Base-by-base conservation (phyloP, 2,888 invertebrate species). In the Brassicogethes aeneus region DNA sequence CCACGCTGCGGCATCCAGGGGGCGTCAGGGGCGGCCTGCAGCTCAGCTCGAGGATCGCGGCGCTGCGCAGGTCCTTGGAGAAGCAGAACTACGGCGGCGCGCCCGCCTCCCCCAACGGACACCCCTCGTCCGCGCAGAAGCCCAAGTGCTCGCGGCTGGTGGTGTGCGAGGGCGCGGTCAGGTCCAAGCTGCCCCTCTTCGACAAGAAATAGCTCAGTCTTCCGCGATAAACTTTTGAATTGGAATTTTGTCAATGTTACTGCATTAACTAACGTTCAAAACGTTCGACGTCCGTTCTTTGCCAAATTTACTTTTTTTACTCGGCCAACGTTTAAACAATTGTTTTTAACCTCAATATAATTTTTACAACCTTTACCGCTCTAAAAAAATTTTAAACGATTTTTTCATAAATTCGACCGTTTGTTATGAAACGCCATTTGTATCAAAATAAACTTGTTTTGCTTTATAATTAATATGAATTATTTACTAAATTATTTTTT, bases 121-220 rank as follows among this genome's bases (percentile, higher is more conserved):
- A 49, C 42, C 45, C 8, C 39, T 15, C 40, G 43, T 55, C 63
- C 40, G 53, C 62, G 50, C 52, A 71, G 60, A 49, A 68, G 53
- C 55, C 62, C 49, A 71, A 76, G 45, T 75, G 76, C 54, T 71
- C 71, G 50, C 80, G 86, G 34, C 74, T 88, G 50, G 79, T 82
- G 61, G 76, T 90, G 23, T 90, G 89, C 67, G 89, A 89, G 61
- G 90, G 90, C 49, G 89, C 89, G 38, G 90, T 90, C 44, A 77
- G 80, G 59, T 88, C 87, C 39, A 90, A 90, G 68, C 73, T 90
- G 61, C 85, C 85, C 49, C 77, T 90, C 31, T 90, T 90, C 67
- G 90, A 90, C 68, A 86, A 81, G 61, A 75, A 79, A 44, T 55
- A 55, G 56, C 54, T 54, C 54, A 53, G 57, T 59, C 56, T 57